Conservation (phyloP, 2,797 vertebrate species). For the Microctenopoma lineatum region DNA sequence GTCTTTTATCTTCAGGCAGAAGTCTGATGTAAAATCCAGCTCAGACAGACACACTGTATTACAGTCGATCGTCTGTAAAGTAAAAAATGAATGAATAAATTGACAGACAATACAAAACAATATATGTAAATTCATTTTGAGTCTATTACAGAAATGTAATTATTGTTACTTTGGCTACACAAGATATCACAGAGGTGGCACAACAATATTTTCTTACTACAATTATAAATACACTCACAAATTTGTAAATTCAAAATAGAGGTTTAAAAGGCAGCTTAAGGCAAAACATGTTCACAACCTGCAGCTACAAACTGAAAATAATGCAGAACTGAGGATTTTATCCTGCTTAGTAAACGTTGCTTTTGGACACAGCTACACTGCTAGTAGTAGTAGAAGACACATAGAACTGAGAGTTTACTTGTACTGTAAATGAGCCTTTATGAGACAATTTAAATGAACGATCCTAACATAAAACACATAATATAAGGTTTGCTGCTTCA, state of each 20-base stretch:
- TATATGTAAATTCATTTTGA: no score
- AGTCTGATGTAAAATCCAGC: constrained; percentile 91
- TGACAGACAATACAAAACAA: not conserved
- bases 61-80: constrained; percentile 88
- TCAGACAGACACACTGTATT: constrained; percentile 84
- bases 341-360: not conserved
- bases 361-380: not conserved
- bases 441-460: not conserved
- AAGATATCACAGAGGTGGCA: no score
- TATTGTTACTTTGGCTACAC: no score
- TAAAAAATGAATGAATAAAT: constrained; percentile 8
- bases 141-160: no score
- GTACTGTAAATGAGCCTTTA: not conserved
- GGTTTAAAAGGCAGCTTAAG: no score
- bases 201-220: no score
- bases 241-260: no score
- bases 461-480: not conserved
- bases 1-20: constrained; percentile 85
- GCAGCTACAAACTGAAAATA: no score
- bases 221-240: no score
- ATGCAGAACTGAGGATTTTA: no score
- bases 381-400: not conserved
- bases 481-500: not conserved
- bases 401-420: not conserved
- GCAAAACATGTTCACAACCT: no score